These are phyloP conservation scores for Escarpia spicata DNA, from an alignment of 2,888 invertebrate species.

Conservation along the genomic window DNA sequence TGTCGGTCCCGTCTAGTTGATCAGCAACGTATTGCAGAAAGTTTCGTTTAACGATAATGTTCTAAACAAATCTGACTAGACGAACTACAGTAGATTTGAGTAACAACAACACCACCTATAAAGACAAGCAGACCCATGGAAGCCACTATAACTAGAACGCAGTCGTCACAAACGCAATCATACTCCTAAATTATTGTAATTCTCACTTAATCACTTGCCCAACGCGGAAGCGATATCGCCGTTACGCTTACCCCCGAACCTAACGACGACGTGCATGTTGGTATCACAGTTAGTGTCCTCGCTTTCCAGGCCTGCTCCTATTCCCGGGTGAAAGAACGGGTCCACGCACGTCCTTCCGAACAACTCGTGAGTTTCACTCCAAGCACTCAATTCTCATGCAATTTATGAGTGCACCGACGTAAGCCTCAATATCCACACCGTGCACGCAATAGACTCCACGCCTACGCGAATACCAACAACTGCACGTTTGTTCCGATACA, in stretches of 20 bases:
- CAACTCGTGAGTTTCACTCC: background rate
- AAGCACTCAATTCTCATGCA: background rate
- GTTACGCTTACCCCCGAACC: background rate
- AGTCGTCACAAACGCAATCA: too few species aligned
- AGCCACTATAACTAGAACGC: too few species aligned
- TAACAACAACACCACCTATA: too few species aligned
- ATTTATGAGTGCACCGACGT: background rate
- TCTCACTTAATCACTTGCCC: background rate
- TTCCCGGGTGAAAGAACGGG: background rate
- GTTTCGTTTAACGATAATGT: too few species aligned
- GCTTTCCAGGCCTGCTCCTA: background rate
- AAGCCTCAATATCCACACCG: background rate
- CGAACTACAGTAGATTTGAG: too few species aligned
- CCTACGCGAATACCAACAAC: background rate
- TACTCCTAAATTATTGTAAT: too few species aligned
- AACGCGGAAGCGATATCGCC: background rate
- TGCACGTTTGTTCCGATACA: background rate
- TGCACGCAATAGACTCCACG: background rate
- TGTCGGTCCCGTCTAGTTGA: too few species aligned
- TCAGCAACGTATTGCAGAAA: too few species aligned
- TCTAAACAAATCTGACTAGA: too few species aligned
- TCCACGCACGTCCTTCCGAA: too few species aligned
- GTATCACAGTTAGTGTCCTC: background rate
- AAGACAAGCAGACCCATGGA: too few species aligned
- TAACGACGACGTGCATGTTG: constrained; percentile 10